These are phyloP conservation scores for Nycteola revayana DNA, from an alignment of 2,888 invertebrate species.

Conservation along the genomic window DNA sequence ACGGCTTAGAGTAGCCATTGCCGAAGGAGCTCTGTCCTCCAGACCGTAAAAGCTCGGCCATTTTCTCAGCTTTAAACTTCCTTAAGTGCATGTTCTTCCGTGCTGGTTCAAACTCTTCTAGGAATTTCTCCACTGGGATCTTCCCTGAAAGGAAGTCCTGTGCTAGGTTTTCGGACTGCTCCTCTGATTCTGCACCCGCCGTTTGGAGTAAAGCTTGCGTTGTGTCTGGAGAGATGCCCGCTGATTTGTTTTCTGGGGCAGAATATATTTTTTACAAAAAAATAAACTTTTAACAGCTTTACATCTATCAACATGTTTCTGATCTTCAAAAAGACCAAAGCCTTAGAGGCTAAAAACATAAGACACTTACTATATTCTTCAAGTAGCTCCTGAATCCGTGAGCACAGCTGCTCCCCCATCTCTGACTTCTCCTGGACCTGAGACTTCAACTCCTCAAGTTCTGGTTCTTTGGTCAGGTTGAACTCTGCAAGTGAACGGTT, in stretches of 20 bases:
- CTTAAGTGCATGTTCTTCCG: constrained; percentile 84
- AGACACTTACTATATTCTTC: constrained; percentile 90
- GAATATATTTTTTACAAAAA: no score
- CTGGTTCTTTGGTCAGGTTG: constrained; percentile 93
- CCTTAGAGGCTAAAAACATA: no score
- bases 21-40: constrained; percentile 59
- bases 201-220: constrained; percentile 94
- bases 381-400: constrained; percentile 88
- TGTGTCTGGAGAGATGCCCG: constrained; percentile 91
- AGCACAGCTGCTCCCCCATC: constrained; percentile 85
- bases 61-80: constrained; percentile 96
- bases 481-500: constrained; percentile 96
- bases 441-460: constrained; percentile 88
- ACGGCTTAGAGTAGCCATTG: constrained; percentile 65
- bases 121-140: constrained; percentile 89
- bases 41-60: constrained; percentile 86
- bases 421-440: constrained; percentile 86
- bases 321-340: no score
- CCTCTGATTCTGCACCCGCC: constrained; percentile 95
- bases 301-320: not conserved
- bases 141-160: constrained; percentile 90
- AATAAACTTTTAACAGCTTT: not conserved
- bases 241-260: constrained; percentile 86
- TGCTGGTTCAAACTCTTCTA: constrained; percentile 90
- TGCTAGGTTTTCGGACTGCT: constrained; percentile 92